phyloP scores from a whole-genome alignment of 2,888 invertebrate species.

The Buathra laborator region DNA sequence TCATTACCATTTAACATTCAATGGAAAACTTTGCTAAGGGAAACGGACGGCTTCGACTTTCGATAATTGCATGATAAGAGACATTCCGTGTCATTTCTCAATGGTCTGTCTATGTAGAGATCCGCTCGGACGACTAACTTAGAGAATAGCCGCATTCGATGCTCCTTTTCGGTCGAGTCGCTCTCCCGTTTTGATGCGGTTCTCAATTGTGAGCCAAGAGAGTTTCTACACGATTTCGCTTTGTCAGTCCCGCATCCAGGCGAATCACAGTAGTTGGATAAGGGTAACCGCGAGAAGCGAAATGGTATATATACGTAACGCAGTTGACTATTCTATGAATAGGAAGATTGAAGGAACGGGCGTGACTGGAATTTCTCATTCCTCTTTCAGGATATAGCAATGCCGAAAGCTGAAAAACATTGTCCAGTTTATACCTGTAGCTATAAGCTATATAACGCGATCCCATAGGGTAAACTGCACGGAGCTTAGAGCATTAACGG shows the following conservation, averaged over 20 bases:
- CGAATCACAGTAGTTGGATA: not conserved
- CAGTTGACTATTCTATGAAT: not conserved
- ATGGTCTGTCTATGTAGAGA: not conserved
- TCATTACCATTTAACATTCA: not conserved
- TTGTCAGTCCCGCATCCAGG: not conserved
- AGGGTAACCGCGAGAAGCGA: not conserved
- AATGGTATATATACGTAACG: not conserved
- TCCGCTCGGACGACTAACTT: not conserved
- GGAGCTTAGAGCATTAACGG: not conserved
- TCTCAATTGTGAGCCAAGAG: not conserved
- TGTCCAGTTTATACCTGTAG: not conserved
- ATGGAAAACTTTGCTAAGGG: too few relatives aligned
- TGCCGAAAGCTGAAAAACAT: not conserved
- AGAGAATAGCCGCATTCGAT: not conserved
- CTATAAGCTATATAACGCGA: too few relatives aligned
- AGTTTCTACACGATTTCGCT: not conserved
- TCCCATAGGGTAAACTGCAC: too few relatives aligned
- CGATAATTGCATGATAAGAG: not conserved
- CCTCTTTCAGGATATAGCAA: not conserved
- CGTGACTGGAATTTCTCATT: constrained; percentile 19
- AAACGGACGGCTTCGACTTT: not conserved
- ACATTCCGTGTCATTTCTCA: not conserved
- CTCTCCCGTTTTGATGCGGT: not conserved
- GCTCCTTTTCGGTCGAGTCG: not conserved
- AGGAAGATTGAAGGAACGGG: constrained; percentile 6